phyloP scores from a whole-genome alignment of 1,140 invertebrate species.

The Drosophila parabipectinata region DNA sequence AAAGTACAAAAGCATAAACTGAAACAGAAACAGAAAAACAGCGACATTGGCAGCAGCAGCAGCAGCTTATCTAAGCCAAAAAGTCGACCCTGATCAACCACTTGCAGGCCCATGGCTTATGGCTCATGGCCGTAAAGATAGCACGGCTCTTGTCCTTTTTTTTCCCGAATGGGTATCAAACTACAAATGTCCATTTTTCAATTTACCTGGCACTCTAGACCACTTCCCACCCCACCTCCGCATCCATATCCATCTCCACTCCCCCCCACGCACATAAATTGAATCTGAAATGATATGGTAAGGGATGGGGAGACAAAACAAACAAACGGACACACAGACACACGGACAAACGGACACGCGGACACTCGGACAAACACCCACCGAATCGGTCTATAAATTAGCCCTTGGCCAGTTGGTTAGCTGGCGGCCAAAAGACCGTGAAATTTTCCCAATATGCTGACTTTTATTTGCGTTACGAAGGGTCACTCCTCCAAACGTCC shows the following conservation, averaged over 20 bases:
- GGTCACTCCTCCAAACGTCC: slow-evolving; percentile 12
- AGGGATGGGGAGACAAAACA: slow-evolving; percentile 31
- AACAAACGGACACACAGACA: slow-evolving; percentile 36
- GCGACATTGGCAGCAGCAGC: slow-evolving; percentile 39
- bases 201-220: slow-evolving; percentile 60
- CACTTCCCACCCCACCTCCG: slow-evolving; percentile 2
- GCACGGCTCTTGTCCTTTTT: slow-evolving; percentile 27
- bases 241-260: background rate
- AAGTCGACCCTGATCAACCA: slow-evolving; percentile 66
- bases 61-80: slow-evolving; percentile 73
- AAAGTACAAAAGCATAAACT: background rate
- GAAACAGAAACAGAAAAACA: slow-evolving; percentile 6
- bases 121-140: slow-evolving; percentile 13
- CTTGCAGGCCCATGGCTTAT: slow-evolving; percentile 21
- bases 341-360: slow-evolving; percentile 33
- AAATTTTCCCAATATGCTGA: slow-evolving; percentile 80
- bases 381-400: slow-evolving; percentile 77
- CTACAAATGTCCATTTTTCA: slow-evolving; percentile 78
- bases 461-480: slow-evolving; percentile 52
- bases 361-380: slow-evolving; percentile 65
- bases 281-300: slow-evolving; percentile 52
- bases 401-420: slow-evolving; percentile 51
- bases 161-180: slow-evolving; percentile 63
- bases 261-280: slow-evolving; percentile 55
- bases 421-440: slow-evolving; percentile 73